Evolutionary conservation across 2,113 vertebrate species (phyloP).

Genomic region (Furnarius figulus): DNA sequence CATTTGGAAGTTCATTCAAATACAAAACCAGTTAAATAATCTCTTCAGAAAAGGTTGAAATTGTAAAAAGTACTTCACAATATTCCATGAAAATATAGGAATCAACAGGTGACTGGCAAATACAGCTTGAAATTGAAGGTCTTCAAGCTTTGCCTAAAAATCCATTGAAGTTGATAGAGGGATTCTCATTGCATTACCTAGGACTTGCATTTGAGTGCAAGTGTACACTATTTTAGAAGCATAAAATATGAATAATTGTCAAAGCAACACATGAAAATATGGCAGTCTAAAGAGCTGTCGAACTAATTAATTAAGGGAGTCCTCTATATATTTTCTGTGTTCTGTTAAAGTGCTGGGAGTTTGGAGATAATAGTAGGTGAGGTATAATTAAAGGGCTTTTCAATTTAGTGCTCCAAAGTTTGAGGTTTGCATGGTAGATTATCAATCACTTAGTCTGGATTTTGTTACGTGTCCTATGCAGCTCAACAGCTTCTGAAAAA

Average conservation of each 20-base stretch:
- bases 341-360: background rate
- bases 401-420: background rate
- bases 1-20: background rate
- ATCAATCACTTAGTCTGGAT: background rate
- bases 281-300: background rate
- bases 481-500: background rate
- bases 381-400: slow-evolving; percentile 2
- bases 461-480: background rate
- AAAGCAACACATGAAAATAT: background rate
- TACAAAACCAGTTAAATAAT: background rate
- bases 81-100: background rate
- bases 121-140: background rate
- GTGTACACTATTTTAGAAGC: background rate
- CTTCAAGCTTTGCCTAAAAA: background rate
- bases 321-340: background rate
- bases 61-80: background rate
- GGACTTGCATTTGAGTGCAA: background rate
- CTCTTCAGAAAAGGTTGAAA: background rate
- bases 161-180: background rate
- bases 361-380: background rate
- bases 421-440: background rate
- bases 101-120: background rate
- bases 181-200: background rate
- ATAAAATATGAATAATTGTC: background rate
- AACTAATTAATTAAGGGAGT: background rate